Evolutionary conservation across 2,888 invertebrate species (phyloP).

Genomic region (Ochlodes sylvanus): DNA sequence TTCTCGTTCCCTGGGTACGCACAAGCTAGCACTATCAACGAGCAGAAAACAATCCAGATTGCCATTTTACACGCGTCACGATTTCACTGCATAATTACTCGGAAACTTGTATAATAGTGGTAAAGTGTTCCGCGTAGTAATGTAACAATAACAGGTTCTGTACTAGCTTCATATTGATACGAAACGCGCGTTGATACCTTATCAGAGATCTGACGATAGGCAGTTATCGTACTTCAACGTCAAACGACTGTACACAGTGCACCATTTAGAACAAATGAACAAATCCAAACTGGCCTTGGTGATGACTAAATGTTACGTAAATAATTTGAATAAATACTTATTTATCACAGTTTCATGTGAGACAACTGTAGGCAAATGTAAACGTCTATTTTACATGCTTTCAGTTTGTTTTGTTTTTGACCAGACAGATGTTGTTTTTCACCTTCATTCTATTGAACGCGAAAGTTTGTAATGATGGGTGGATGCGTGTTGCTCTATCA

Average conservation of each 20-base stretch:
- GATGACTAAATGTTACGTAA: slow-evolving; percentile 22
- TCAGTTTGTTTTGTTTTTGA: neutral
- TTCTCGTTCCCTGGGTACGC: slow-evolving; percentile 50
- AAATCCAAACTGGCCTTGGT: slow-evolving; percentile 28
- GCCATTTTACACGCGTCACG: slow-evolving; percentile 53
- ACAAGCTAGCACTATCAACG: slow-evolving; percentile 56
- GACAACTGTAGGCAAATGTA: slow-evolving; percentile 2
- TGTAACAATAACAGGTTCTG: slow-evolving; percentile 28
- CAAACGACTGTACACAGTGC: neutral
- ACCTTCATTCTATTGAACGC: too few relatives aligned
- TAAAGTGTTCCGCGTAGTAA: slow-evolving; percentile 8
- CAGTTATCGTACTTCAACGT: slow-evolving; percentile 33
- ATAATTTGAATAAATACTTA: slow-evolving; percentile 21
- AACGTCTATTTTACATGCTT: neutral
- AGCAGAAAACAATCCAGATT: slow-evolving; percentile 54
- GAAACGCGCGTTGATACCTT: slow-evolving; percentile 64
- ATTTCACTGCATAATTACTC: slow-evolving; percentile 41
- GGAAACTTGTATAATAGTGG: neutral
- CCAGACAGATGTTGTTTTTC: too few relatives aligned
- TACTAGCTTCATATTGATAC: slow-evolving; percentile 39
- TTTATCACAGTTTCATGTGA: slow-evolving; percentile 13
- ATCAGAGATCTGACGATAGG: slow-evolving; percentile 68
- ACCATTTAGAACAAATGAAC: slow-evolving; percentile 5
- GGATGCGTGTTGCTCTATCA: too few relatives aligned
- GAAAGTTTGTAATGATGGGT: too few relatives aligned